phyloP scores from a whole-genome alignment of 2,113 vertebrate genomes.

The Gadus chalcogrammus region DNA sequence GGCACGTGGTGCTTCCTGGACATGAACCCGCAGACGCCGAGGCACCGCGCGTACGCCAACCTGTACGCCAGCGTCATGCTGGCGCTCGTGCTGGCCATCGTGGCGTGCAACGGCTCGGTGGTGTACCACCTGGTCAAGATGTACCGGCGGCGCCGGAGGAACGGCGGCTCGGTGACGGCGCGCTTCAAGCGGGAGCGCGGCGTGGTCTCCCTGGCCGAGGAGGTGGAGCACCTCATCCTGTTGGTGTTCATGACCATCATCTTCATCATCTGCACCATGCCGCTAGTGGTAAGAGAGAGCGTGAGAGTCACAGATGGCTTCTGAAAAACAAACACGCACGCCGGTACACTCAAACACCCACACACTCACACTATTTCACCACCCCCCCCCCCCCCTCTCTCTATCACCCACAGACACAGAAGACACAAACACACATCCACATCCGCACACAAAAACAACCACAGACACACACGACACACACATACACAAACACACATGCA shows the following conservation, averaged over 20 bases:
- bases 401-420: neutral
- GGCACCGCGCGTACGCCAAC: constrained; percentile 68
- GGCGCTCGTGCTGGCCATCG: constrained; percentile 77
- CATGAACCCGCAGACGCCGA: constrained; percentile 30
- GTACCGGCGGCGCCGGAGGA: constrained; percentile 73
- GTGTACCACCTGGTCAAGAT: constrained; percentile 79
- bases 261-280: constrained; percentile 89
- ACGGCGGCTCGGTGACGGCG: constrained; percentile 32
- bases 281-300: constrained; percentile 83
- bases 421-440: neutral
- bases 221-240: constrained; percentile 89
- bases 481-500: neutral
- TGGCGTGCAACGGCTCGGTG: constrained; percentile 84
- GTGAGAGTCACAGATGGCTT: no score
- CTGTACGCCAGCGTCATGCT: constrained; percentile 85
- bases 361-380: no score
- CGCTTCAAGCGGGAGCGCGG: constrained; percentile 42
- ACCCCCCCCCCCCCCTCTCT: no score
- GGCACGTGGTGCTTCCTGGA: constrained; percentile 95
- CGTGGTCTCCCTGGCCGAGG: constrained; percentile 76
- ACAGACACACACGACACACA: neutral
- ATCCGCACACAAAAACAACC: neutral
- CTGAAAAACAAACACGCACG: no score
- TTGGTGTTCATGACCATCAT: constrained; percentile 89
- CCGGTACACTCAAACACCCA: no score